Evolutionary conservation across 2,888 invertebrate species (phyloP), one percentile per base, ranked within the genome.

Genomic region (Cremastinae sp.): DNA sequence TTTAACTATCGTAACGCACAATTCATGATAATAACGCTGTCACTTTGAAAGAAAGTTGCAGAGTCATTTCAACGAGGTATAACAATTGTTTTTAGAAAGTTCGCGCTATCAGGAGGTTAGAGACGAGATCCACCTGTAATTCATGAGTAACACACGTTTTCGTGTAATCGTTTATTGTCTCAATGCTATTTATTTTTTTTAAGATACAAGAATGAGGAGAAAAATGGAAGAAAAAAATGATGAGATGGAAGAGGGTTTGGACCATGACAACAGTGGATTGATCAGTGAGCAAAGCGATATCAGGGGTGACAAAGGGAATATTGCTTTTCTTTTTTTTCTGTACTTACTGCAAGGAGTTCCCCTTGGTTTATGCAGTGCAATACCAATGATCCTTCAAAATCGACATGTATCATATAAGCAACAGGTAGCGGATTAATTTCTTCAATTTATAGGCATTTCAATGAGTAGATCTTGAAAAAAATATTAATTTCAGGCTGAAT

Each of bases 291-390:
- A 78, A 0, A 83, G 87, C n/a, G 85, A 88, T 68, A 79, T 89
- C 66, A 84, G 85, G 16, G 96, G 96, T 10, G 96, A 97, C 90
- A 92, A 93, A 83, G 88, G 92, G 62, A 98, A 96, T 87, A 96
- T 98, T 81, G 93, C 94, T 10, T 92, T 99, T 74, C 91, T 99
- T 56, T 92, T 98, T 80, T 97, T 98, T 89, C 91, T 99, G 2
- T 99, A 99, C 88, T 93, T 99, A 47, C 91, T 99, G 18, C 97
- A 98, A 92, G 99, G 99, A 4, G 96, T 97, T 88, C 99, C 99
- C 0, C 91, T 99, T 1, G 99, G 99, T 0, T 90, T 99, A 28
- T 96, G 96, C 47, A 95, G 96, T 16, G 97, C 98, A 28, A 95
- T 99, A 82, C 99, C 99, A 0, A 97, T 99, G 95, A 92, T 99